A percentile compares a stretch with the other conserved stretches of the same genome.
Evolutionary conservation across 2,888 invertebrate species (phyloP).

Genomic region (Yponomeuta cagnagella): DNA sequence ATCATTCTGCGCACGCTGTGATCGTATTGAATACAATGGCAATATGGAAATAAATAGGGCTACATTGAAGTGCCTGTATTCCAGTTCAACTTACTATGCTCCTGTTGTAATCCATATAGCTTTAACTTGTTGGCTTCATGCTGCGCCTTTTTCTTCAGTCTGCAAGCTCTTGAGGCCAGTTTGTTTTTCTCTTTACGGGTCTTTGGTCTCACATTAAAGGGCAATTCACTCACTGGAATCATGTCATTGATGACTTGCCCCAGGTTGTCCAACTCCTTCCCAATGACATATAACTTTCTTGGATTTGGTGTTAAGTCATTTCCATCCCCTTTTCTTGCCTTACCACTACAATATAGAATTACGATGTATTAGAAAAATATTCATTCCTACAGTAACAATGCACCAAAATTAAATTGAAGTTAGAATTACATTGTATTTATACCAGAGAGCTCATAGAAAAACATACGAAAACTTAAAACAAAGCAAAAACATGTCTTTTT

Average conservation of each 20-base stretch:
- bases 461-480: not conserved
- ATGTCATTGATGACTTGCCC: constrained; percentile 95
- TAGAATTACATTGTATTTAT: not conserved
- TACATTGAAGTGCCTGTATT: constrained; percentile 1
- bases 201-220: constrained; percentile 90
- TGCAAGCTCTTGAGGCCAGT: constrained; percentile 95
- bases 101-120: constrained; percentile 92
- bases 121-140: constrained; percentile 99
- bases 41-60: too few species aligned
- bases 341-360: constrained; percentile 76
- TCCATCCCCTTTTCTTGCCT: constrained; percentile 97
- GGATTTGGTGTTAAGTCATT: constrained; percentile 98
- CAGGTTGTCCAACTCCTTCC: constrained; percentile 93
- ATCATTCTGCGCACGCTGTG: too few species aligned
- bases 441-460: not conserved
- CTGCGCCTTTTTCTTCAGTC: constrained; percentile 98
- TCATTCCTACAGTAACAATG: too few species aligned
- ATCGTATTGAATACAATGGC: too few species aligned
- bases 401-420: not conserved
- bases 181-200: constrained; percentile 99
- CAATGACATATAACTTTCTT: constrained; percentile 91
- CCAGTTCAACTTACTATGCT: constrained; percentile 86
- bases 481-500: too few species aligned
- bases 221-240: constrained; percentile 95
- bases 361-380: not conserved